Base-by-base conservation (phyloP, 1,140 invertebrate genomes). In the Panulirus ornatus region DNA sequence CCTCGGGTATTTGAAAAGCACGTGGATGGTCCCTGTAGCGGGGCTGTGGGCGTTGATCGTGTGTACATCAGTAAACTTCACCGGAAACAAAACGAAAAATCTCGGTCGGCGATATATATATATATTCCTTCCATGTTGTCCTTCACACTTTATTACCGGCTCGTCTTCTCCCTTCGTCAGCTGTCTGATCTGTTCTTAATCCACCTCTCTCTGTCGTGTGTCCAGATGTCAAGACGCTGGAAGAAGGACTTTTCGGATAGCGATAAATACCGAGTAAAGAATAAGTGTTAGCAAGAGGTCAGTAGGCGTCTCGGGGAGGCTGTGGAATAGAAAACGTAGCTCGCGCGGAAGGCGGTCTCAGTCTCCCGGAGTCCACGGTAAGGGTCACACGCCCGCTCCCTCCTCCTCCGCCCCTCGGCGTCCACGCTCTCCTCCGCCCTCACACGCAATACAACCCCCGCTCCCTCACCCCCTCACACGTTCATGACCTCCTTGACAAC, bases 401-500 rank as follows among this genome's bases (percentile, higher is more conserved):
- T 16, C 30, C 6, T 30, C 16, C 38, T n/a, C 22, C 44, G n/a
- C 34, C 38, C 30, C n/a, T 19, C 30, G 51, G 11, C 36, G 27
- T 27, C 58, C 40, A 36, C 78, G 22, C 81, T 19, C 40, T 19
- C 63, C 66, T n/a, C 40, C 30, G 38, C 34, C 40, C 75, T 16
- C 27, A 6, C 54, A 9, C n/a, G 8, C 51, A 2, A 54, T 19
- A 9, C 16, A 5, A 0, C 44, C 42, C 63, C 58, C 27, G 11
- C 58, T n/a, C 30, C 5, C 58, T n/a, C n/a, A n/a, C 19, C 40
- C 58, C 36, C 34, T 6, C 19, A 22, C 70, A 73, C 42, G 44
- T 89, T 75, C 87, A 89, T 89, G 87, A 89, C 79, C 87, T 36
- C 63, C 9, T 30, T 83, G 42, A 54, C 30, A 47, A 40, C n/a